Conservation (phyloP, 2,888 invertebrate species). For the Trichacis sp. region DNA sequence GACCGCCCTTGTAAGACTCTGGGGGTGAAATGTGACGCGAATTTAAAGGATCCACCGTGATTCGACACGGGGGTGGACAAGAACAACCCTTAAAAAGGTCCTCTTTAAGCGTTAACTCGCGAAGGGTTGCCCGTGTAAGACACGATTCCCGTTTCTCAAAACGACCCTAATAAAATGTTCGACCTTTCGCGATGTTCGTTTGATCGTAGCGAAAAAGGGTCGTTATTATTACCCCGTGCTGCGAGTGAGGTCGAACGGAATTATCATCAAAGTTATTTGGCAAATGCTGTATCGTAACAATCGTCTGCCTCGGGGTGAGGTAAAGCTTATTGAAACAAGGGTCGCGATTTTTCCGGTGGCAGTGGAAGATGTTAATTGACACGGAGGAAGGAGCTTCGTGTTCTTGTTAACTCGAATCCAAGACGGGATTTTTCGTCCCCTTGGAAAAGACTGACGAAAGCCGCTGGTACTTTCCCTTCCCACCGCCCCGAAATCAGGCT, state of each 20-base stretch:
- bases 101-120: constrained; percentile 54
- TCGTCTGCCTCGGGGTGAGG: constrained; percentile 67
- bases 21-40: constrained; percentile 66
- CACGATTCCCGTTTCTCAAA: constrained; percentile 41
- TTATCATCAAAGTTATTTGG: constrained; percentile 14
- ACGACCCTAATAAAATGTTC: constrained; percentile 42
- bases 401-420: constrained; percentile 69
- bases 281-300: constrained; percentile 57
- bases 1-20: constrained; percentile 51
- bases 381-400: constrained; percentile 55
- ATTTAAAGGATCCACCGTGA: constrained; percentile 65
- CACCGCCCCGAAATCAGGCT: constrained; percentile 54
- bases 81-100: constrained; percentile 60
- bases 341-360: constrained; percentile 67
- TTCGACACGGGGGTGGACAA: constrained; percentile 58
- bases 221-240: constrained; percentile 16
- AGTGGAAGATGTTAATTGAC: constrained; percentile 67
- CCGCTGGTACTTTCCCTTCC: constrained; percentile 42
- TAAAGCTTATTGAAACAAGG: constrained; percentile 70
- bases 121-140: constrained; percentile 54
- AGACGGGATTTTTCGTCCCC: constrained; percentile 67
- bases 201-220: constrained; percentile 13
- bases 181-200: constrained; percentile 32
- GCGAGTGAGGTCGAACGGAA: not conserved
- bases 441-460: constrained; percentile 51